Conservation (phyloP, 2,888 invertebrate genomes). For the Limulus polyphemus region DNA sequence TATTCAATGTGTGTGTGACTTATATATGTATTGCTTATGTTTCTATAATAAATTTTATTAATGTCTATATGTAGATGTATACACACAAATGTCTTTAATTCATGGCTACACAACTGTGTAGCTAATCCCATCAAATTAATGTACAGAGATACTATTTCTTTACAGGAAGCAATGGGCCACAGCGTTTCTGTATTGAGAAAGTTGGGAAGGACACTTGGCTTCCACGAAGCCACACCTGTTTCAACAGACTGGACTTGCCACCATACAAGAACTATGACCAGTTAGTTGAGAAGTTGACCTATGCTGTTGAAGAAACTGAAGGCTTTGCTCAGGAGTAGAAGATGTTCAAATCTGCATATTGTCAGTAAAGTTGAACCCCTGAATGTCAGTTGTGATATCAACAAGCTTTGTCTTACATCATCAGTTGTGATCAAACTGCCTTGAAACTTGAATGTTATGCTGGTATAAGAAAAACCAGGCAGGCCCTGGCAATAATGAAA, state of each 20-base stretch:
- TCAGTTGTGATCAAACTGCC: too few relatives aligned
- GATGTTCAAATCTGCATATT: too few relatives aligned
- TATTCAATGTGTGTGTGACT: too few relatives aligned
- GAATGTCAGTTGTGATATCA: too few relatives aligned
- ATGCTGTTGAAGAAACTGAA: constrained; percentile 97
- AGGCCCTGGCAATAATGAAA: too few relatives aligned
- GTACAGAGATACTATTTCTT: not conserved
- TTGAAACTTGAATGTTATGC: too few relatives aligned
- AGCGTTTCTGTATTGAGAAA: constrained; percentile 97
- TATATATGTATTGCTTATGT: too few relatives aligned
- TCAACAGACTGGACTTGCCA: constrained; percentile 93
- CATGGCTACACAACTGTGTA: not conserved
- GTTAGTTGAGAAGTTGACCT: constrained; percentile 91
- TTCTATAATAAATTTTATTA: too few relatives aligned
- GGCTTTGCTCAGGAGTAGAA: constrained; percentile 88
- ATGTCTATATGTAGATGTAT: too few relatives aligned
- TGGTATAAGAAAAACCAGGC: too few relatives aligned
- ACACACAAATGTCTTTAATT: not conserved
- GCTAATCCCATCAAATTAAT: not conserved
- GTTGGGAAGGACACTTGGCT: constrained; percentile 99
- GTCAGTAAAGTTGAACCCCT: too few relatives aligned
- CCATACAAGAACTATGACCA: constrained; percentile 99
- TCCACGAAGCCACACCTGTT: constrained; percentile 96
- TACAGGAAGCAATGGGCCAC: constrained; percentile 80
- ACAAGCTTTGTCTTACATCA: too few relatives aligned